Evolutionary conservation across 2,888 invertebrate genomes (phyloP).

Genomic region (Ectemnius continuus): DNA sequence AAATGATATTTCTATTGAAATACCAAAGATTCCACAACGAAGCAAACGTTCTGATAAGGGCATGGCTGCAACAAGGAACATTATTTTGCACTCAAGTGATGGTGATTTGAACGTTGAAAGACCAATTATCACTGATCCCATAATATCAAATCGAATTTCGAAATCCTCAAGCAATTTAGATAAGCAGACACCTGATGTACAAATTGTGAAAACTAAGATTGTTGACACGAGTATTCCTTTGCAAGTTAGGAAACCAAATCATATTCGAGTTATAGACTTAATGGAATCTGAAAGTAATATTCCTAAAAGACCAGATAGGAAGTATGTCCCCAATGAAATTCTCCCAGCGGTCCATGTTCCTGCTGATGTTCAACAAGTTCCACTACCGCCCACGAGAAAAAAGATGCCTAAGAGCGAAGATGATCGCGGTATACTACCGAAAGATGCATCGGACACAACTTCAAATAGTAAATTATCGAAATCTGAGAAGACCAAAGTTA

Average conservation of each 20-base stretch:
- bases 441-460: background rate
- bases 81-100: constrained; percentile 35
- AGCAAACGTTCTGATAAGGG: constrained; percentile 8
- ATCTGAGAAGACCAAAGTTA: background rate
- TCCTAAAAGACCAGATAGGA: constrained; percentile 65
- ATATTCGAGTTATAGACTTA: too few relatives aligned
- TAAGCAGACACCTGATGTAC: background rate
- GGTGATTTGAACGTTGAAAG: constrained; percentile 32
- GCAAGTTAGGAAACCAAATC: too few relatives aligned
- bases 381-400: constrained; percentile 55
- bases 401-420: constrained; percentile 16
- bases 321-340: constrained; percentile 42
- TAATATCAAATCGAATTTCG: constrained; percentile 13
- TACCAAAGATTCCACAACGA: background rate
- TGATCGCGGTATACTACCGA: background rate
- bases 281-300: background rate
- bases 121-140: background rate
- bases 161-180: constrained; percentile 41
- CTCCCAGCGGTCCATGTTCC: constrained; percentile 21
- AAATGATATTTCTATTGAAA: background rate
- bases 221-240: constrained; percentile 55
- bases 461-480: background rate
- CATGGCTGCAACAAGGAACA: background rate
- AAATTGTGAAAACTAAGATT: constrained; percentile 55
- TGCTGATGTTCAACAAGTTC: constrained; percentile 28